These are phyloP conservation scores for Drosophila falleni DNA, from an alignment of 2,888 invertebrate species.

Conservation along the genomic window DNA sequence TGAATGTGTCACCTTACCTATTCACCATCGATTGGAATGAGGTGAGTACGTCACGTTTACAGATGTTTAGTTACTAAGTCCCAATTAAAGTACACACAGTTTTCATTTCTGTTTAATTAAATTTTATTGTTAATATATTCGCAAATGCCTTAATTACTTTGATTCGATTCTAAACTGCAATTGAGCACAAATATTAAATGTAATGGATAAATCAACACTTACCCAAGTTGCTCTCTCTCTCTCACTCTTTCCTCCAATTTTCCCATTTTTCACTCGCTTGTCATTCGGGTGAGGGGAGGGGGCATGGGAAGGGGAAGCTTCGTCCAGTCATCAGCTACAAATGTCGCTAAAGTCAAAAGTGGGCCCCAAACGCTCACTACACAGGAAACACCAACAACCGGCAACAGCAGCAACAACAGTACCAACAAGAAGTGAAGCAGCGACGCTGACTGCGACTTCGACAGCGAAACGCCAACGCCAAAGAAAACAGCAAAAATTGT, in stretches of 20 bases:
- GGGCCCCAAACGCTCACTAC: slow-evolving; percentile 46
- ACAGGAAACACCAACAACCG: slow-evolving; percentile 69
- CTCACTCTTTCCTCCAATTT: no score
- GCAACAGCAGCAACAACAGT: slow-evolving; percentile 60
- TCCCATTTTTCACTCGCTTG: not conserved
- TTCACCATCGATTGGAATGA: no score
- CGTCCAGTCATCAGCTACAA: slow-evolving; percentile 52
- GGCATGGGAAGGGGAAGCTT: not conserved
- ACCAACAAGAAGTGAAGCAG: slow-evolving; percentile 55
- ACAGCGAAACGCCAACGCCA: slow-evolving; percentile 62
- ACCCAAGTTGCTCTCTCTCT: slow-evolving; percentile 15
- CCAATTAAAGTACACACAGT: not conserved
- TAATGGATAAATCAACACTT: slow-evolving; percentile 12
- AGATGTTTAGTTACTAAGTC: no score
- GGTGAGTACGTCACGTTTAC: no score
- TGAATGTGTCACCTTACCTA: no score
- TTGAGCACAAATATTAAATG: slow-evolving; percentile 26
- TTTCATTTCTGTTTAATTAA: not conserved
- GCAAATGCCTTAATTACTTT: not conserved
- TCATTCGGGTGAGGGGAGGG: not conserved
- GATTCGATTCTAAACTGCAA: slow-evolving; percentile 26
- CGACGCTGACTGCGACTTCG: slow-evolving; percentile 11
- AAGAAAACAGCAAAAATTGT: slow-evolving; percentile 50
- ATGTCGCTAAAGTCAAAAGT: slow-evolving; percentile 74
- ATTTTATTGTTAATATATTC: not conserved